Evolutionary conservation across 2,797 vertebrate species (phyloP).

Genomic region (Darevskia mixta): DNA sequence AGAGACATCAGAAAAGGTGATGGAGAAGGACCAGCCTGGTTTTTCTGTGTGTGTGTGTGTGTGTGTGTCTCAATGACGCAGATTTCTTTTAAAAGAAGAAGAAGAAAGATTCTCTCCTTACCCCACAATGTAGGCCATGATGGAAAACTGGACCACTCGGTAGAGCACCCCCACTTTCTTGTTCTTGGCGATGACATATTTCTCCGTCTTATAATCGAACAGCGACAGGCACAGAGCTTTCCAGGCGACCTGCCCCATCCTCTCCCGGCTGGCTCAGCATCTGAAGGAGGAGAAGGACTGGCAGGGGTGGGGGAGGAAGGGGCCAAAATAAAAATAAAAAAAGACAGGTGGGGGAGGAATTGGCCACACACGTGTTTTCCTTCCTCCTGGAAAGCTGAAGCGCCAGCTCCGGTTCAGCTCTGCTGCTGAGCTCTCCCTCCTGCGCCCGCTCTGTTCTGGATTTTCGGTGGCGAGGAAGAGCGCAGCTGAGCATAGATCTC

Average conservation of each 20-base stretch:
- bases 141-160: constrained; percentile 88
- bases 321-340: no score
- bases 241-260: constrained; percentile 82
- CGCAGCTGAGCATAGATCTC: no score
- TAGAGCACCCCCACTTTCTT: constrained; percentile 93
- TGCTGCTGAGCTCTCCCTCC: constrained; percentile 15
- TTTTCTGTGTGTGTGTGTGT: no score
- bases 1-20: no score
- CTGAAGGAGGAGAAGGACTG: neutral
- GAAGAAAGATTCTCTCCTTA: constrained; percentile 56
- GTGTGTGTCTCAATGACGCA: no score
- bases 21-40: no score
- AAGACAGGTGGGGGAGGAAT: neutral
- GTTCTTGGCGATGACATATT: constrained; percentile 94
- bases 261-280: constrained; percentile 30
- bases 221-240: constrained; percentile 83
- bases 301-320: neutral
- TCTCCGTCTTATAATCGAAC: constrained; percentile 95
- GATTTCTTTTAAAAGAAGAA: no score
- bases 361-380: constrained; percentile 60
- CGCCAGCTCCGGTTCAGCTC: neutral
- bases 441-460: constrained; percentile 8
- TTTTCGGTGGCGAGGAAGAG: neutral
- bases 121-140: constrained; percentile 88
- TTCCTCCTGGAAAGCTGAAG: constrained; percentile 56